These are phyloP conservation scores for Papilio glaucus DNA, from an alignment of 1,140 invertebrate genomes.

Conservation along the genomic window DNA sequence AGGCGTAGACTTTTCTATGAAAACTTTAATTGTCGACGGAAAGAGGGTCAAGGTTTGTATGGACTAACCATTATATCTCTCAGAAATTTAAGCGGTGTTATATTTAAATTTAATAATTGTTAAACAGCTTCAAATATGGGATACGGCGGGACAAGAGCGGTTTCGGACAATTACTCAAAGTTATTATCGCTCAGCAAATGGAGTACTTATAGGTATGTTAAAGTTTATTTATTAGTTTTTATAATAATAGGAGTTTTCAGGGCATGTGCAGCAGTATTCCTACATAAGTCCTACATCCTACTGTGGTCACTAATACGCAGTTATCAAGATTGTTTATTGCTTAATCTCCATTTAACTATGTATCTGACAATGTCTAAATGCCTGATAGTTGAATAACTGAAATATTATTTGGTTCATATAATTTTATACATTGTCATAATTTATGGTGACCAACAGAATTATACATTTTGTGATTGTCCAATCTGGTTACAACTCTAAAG, in stretches of 20 bases:
- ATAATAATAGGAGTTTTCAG: not conserved
- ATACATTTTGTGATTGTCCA: too few species aligned
- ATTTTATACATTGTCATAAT: too few species aligned
- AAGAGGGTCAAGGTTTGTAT: constrained; percentile 94
- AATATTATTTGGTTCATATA: not conserved
- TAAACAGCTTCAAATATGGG: constrained; percentile 94
- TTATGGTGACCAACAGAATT: too few species aligned
- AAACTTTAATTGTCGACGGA: constrained; percentile 95
- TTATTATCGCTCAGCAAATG: constrained; percentile 96
- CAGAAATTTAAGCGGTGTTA: constrained; percentile 17
- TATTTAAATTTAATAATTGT: constrained; percentile 33
- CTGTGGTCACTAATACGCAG: not conserved
- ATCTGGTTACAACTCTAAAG: too few species aligned
- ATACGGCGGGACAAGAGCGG: constrained; percentile 96
- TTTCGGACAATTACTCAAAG: constrained; percentile 97
- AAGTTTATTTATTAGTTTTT: too few species aligned
- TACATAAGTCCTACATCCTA: not conserved
- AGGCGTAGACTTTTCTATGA: constrained; percentile 98
- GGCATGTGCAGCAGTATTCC: not conserved
- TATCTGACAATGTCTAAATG: not conserved
- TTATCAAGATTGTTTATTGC: not conserved
- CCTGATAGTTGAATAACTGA: not conserved
- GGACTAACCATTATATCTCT: constrained; percentile 26
- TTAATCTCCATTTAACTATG: not conserved
- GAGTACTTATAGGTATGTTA: constrained; percentile 87